These are phyloP conservation scores for Nymphalis polychloros DNA, from an alignment of 2,888 invertebrate species.

Conservation along the genomic window DNA sequence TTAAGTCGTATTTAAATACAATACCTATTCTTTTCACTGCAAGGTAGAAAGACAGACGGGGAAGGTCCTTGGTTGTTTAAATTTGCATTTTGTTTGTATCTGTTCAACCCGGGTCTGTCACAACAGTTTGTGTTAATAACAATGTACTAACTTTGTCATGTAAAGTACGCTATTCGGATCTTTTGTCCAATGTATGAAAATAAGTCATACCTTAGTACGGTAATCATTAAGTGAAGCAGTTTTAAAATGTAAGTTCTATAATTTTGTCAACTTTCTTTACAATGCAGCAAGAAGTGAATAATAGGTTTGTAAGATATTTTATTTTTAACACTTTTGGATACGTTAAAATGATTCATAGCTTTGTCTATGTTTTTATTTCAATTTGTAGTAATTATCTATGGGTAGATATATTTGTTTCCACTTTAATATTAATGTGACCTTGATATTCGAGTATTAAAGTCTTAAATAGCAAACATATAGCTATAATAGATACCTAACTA, in stretches of 20 bases:
- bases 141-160: conserved; percentile 29
- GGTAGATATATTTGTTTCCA: too few species aligned
- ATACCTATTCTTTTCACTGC: too few species aligned
- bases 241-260: conserved; percentile 12
- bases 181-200: conserved; percentile 21
- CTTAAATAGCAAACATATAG: too few species aligned
- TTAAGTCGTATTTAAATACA: background rate
- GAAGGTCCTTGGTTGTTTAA: background rate
- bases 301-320: background rate
- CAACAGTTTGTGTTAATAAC: conserved; percentile 8
- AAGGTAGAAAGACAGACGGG: background rate
- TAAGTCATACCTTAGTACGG: conserved; percentile 11
- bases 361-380: background rate
- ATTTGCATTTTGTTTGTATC: conserved; percentile 25
- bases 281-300: background rate
- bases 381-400: too few species aligned
- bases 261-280: conserved; percentile 15
- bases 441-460: too few species aligned
- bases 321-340: background rate
- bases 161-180: conserved; percentile 15
- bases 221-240: conserved; percentile 21
- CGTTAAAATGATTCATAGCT: background rate
- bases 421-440: too few species aligned
- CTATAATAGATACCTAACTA: too few species aligned
- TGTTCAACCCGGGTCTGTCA: conserved; percentile 25